Base-by-base conservation (phyloP, 1,140 invertebrate species). In the Dendrolimus kikuchii region DNA sequence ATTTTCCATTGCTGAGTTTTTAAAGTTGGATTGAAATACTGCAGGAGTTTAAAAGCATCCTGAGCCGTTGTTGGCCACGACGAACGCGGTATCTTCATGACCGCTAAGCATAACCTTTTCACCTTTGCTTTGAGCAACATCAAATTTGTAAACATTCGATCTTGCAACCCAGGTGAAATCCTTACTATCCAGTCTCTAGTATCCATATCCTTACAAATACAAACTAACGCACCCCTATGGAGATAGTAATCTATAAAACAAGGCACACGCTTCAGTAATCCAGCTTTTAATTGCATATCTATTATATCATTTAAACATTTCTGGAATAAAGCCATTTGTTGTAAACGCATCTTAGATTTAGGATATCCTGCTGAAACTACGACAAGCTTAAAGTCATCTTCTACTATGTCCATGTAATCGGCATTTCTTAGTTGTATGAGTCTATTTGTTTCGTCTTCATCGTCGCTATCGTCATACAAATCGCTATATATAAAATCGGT, bases 221-320 rank as follows among this genome's bases (percentile, higher is more conserved):
- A 83, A 7, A 83, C 80, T 37, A 85, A 75, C 9, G 78, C 80
- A 7, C 80, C 81, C 51, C 74, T 70, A 53, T 77, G 83, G 37
- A 85, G 51, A 57, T 85, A 85, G 49, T 77, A 85, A 58, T 85
- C 81, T 36, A 77, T 44, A 46, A 85, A 83, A 0, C 59, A 53
- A 0, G 81, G 81, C 0, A 60, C 62, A 38, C 62, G 72, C 45
- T 77, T 81, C 5, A 83, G 38, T 4, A 85, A 60, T n/a, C 77
- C 71, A 5, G 69, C 71, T 51, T 85, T 80, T 5, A 77, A 40
- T 42, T 85, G 81, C 81, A 83, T 85, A 45, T 85, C 74, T 5
- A 77, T 74, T 0, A 85, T 61, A n/a, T 72, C 70, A n/a, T 64
- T 68, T 0, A 85, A 36, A 0, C 63, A 71, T 2, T 59, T 58